These are phyloP conservation scores for Temnothorax rugatulus DNA, from an alignment of 2,888 invertebrate species.

Conservation along the genomic window DNA sequence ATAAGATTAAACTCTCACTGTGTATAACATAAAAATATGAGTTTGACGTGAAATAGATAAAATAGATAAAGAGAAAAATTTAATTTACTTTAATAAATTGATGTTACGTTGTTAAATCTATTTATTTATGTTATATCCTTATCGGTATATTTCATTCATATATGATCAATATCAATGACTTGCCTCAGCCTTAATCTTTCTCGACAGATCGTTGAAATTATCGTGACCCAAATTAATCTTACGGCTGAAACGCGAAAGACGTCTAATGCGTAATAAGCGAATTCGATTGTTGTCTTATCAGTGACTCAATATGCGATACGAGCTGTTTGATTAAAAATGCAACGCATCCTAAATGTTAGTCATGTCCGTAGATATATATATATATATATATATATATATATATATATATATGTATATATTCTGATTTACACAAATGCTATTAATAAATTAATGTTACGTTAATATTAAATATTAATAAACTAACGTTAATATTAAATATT, in stretches of 20 bases:
- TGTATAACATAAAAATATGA: neutral
- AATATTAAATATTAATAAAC: neutral
- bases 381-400: neutral
- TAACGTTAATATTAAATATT: neutral
- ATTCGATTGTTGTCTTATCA: constrained; percentile 22
- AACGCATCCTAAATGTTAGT: neutral
- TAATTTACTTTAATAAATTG: constrained; percentile 12
- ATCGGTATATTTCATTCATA: neutral
- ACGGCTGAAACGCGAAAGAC: neutral
- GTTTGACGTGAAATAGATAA: neutral
- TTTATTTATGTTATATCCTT: neutral
- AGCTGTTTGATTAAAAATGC: neutral
- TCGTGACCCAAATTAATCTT: constrained; percentile 4
- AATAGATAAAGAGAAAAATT: neutral
- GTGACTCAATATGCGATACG: constrained; percentile 9
- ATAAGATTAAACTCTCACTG: neutral
- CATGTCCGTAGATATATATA: neutral
- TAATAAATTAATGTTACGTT: neutral
- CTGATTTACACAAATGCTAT: neutral
- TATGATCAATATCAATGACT: constrained; percentile 1
- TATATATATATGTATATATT: neutral
- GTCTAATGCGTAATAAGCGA: constrained; percentile 1
- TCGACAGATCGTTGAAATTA: constrained; percentile 21
- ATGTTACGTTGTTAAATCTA: neutral
- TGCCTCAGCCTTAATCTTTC: neutral